Evolutionary conservation across 1,140 invertebrate genomes (phyloP).

Genomic region (Plodia interpunctella): DNA sequence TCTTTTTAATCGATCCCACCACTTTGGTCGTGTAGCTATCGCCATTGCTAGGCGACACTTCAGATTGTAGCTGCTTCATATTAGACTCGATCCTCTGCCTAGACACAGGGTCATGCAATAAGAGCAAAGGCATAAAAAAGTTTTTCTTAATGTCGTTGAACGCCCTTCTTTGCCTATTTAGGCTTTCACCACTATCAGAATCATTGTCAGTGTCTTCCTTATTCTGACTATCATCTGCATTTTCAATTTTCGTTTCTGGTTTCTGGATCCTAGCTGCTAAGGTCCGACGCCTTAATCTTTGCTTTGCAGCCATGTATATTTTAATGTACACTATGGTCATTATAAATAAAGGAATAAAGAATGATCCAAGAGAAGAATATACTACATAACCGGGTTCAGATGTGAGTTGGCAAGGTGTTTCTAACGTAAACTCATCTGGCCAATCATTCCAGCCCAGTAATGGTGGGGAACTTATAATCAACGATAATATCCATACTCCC

Average conservation of each 20-base stretch:
- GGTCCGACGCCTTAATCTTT: slow-evolving; percentile 84
- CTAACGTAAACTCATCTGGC: slow-evolving; percentile 83
- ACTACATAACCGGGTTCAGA: slow-evolving; percentile 91
- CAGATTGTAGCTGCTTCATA: slow-evolving; percentile 17
- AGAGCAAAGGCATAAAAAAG: slow-evolving; percentile 32
- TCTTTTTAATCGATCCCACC: slow-evolving; percentile 22
- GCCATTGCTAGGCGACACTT: slow-evolving; percentile 11
- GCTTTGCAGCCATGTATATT: slow-evolving; percentile 90
- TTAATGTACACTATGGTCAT: slow-evolving; percentile 96
- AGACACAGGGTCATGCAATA: slow-evolving; percentile 27
- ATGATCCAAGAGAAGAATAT: slow-evolving; percentile 94
- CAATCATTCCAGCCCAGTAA: slow-evolving; percentile 97
- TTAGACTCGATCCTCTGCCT: slow-evolving; percentile 26
- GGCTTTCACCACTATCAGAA: slow-evolving; percentile 37
- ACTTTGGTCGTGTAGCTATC: slow-evolving; percentile 20
- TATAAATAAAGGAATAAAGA: slow-evolving; percentile 94
- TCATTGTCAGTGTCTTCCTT: slow-evolving; percentile 56
- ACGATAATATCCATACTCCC: slow-evolving; percentile 92
- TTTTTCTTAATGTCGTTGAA: slow-evolving; percentile 40
- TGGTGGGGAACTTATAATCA: slow-evolving; percentile 94
- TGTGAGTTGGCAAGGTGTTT: slow-evolving; percentile 84
- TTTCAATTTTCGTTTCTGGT: slow-evolving; percentile 23
- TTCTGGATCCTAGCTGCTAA: slow-evolving; percentile 84
- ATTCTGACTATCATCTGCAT: slow-evolving; percentile 47
- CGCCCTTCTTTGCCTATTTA: slow-evolving; percentile 30